Evolutionary conservation across 2,113 vertebrate genomes (phyloP).

Genomic region (Notothenia coriiceps): DNA sequence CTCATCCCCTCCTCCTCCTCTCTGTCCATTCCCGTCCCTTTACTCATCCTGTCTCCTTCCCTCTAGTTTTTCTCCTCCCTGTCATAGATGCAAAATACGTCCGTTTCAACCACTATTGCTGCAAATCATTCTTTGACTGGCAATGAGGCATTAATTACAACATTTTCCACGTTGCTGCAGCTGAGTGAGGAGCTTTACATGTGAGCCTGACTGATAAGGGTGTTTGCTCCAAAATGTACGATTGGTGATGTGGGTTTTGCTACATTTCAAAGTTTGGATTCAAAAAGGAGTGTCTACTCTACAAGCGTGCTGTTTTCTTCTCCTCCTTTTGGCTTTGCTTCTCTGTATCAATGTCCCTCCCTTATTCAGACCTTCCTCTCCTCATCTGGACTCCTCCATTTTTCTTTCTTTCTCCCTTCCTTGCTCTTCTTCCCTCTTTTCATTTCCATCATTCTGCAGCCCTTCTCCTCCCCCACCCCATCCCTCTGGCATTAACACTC

Average conservation of each 20-base stretch:
- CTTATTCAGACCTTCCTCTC: not conserved
- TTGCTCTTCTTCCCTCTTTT: conserved; percentile 48
- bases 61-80: conserved; percentile 25
- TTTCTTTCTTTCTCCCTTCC: conserved; percentile 26
- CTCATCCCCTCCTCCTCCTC: conserved; percentile 40
- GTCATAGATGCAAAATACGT: conserved; percentile 29
- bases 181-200: conserved; percentile 13
- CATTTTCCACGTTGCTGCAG: conserved; percentile 4
- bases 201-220: conserved; percentile 3
- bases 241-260: not conserved
- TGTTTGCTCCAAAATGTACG: not conserved
- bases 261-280: not conserved
- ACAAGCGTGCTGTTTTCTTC: not conserved
- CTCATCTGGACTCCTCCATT: conserved; percentile 21
- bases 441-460: conserved; percentile 59
- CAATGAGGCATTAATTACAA: conserved; percentile 20
- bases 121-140: conserved; percentile 18
- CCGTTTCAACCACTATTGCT: conserved; percentile 7
- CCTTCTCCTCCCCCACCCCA: conserved; percentile 39
- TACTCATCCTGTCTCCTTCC: conserved; percentile 13
- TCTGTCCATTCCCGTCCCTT: conserved; percentile 7
- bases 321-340: not conserved
- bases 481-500: conserved; percentile 65
- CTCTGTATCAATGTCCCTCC: conserved; percentile 3
- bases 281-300: conserved; percentile 10